Evolutionary conservation across 2,113 vertebrate genomes (phyloP).

Genomic region (Orycteropus afer): DNA sequence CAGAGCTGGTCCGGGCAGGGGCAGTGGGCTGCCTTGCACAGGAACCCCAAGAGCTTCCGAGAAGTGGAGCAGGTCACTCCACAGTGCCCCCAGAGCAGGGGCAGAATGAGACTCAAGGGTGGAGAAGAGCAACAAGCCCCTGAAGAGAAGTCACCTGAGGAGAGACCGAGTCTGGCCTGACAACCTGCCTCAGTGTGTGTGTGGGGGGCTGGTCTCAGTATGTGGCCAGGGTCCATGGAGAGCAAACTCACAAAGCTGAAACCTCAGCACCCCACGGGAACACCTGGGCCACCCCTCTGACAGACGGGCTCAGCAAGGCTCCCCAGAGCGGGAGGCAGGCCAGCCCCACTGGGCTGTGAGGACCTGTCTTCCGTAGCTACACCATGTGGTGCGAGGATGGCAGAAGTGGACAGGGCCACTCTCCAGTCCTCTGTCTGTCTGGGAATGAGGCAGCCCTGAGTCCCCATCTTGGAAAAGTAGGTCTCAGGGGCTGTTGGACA

Average conservation of each 20-base stretch:
- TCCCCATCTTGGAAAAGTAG: neutral
- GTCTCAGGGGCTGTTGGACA: neutral
- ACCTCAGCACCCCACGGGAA: neutral
- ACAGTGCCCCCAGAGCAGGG: neutral
- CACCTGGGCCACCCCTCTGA: neutral
- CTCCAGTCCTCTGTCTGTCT: neutral
- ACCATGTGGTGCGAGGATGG: neutral
- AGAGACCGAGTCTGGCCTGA: neutral
- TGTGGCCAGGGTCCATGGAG: neutral
- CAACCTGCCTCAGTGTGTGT: neutral
- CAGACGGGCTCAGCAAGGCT: neutral
- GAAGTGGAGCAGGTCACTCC: neutral
- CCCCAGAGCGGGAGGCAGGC: neutral
- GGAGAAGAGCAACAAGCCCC: neutral
- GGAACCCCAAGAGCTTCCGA: neutral
- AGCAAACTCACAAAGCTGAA: neutral
- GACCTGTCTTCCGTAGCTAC: neutral
- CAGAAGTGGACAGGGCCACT: neutral
- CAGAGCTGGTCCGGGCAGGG: neutral
- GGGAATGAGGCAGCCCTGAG: neutral
- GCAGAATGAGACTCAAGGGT: neutral
- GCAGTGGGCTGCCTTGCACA: rapidly evolving
- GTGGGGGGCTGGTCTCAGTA: neutral
- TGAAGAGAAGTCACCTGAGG: neutral
- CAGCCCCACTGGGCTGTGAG: neutral